These are phyloP conservation scores for Delphinus delphis DNA, from an alignment of 2,113 vertebrate species.

Conservation along the genomic window DNA sequence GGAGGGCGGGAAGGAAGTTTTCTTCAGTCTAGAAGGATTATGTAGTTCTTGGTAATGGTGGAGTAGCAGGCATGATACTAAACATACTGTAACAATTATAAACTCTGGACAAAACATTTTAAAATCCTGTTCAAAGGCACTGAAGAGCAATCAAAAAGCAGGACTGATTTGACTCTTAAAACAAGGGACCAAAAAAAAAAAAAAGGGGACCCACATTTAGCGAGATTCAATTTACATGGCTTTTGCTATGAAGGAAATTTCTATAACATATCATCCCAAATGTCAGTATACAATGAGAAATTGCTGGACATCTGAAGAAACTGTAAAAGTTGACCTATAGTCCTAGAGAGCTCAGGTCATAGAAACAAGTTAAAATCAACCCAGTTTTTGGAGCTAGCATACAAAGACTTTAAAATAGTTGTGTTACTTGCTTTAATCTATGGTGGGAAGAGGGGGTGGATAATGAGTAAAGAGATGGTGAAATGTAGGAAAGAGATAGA, in stretches of 20 bases:
- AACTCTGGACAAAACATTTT: neutral
- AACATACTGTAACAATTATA: neutral
- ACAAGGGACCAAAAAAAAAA: neutral
- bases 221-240: neutral
- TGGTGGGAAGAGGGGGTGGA: neutral
- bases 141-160: neutral
- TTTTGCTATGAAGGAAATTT: neutral
- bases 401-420: neutral
- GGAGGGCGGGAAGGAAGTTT: neutral
- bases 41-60: neutral
- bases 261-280: neutral
- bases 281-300: neutral
- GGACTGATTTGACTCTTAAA: neutral
- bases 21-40: neutral
- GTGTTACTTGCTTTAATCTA: neutral
- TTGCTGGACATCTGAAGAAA: neutral
- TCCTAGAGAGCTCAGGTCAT: neutral
- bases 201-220: neutral
- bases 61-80: neutral
- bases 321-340: neutral
- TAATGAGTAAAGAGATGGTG: neutral
- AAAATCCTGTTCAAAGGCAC: neutral
- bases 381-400: neutral
- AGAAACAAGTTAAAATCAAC: constrained; percentile 16
- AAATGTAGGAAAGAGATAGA: neutral